These are phyloP conservation scores for Pomatostomus ruficeps DNA, from an alignment of 2,113 vertebrate species.

Conservation along the genomic window DNA sequence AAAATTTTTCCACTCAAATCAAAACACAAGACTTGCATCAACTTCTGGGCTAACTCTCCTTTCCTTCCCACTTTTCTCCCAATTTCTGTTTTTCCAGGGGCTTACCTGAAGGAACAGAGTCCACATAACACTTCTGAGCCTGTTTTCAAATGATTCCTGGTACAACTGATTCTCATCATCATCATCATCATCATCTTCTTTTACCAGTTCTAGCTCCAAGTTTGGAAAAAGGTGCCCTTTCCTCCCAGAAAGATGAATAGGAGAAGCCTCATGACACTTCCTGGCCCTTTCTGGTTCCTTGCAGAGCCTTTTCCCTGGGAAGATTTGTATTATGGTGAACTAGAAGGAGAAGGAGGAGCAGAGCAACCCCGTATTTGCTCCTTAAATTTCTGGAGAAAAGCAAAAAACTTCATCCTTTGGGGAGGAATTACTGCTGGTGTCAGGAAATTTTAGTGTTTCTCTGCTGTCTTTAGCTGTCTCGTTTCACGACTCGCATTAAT, in stretches of 20 bases:
- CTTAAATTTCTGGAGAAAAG: slow-evolving; percentile 45
- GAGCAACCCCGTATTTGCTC: slow-evolving; percentile 49
- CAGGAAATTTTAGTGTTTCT: neutral
- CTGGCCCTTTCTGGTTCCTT: slow-evolving; percentile 66
- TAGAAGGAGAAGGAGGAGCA: slow-evolving; percentile 62
- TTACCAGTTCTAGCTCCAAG: slow-evolving; percentile 62
- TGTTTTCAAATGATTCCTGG: slow-evolving; percentile 63
- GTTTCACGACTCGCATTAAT: neutral
- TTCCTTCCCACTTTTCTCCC: slow-evolving; percentile 58
- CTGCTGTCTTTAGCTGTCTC: neutral
- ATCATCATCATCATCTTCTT: slow-evolving; percentile 51
- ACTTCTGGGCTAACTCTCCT: slow-evolving; percentile 26
- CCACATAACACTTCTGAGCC: slow-evolving; percentile 63
- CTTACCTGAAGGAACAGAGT: slow-evolving; percentile 66
- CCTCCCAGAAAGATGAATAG: slow-evolving; percentile 63
- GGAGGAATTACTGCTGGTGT: neutral
- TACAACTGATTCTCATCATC: slow-evolving; percentile 57
- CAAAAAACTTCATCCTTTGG: slow-evolving; percentile 46
- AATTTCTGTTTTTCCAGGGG: slow-evolving; percentile 37
- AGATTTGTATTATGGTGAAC: slow-evolving; percentile 68
- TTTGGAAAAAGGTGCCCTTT: slow-evolving; percentile 64
- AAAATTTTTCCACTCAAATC: neutral
- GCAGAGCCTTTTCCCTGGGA: slow-evolving; percentile 68
- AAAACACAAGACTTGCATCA: slow-evolving; percentile 2
- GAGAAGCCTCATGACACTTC: slow-evolving; percentile 65